A percentile compares a stretch with the other conserved stretches of the same genome.
These are phyloP conservation scores for Calephelis virginiensis DNA, from an alignment of 1,140 invertebrate genomes.

Conservation along the genomic window DNA sequence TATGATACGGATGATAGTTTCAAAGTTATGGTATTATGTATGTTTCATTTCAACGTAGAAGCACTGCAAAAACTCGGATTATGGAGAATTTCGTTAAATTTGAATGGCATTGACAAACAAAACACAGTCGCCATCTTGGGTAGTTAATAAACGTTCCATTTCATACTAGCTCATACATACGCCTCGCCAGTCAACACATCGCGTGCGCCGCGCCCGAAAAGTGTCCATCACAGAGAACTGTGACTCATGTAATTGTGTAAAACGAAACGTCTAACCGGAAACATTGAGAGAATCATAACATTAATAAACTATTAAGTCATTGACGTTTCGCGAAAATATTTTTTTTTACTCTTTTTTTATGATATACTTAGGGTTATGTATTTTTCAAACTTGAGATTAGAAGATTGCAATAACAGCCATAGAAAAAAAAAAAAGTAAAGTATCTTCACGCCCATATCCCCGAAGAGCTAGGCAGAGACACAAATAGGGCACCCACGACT, in stretches of 20 bases:
- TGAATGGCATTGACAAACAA: constrained; percentile 2
- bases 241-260: constrained; percentile 16
- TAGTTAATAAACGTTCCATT: constrained; percentile 4
- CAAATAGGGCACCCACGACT: too few species aligned
- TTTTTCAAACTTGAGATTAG: constrained; percentile 16
- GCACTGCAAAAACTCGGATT: constrained; percentile 10
- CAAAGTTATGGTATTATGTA: too few species aligned
- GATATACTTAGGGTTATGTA: not conserved
- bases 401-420: constrained; percentile 10
- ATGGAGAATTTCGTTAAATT: constrained; percentile 1
- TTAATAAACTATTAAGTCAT: not conserved
- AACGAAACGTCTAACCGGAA: constrained; percentile 8
- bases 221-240: not conserved
- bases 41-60: too few species aligned
- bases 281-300: constrained; percentile 9
- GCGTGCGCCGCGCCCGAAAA: constrained; percentile 4
- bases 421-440: too few species aligned
- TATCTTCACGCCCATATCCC: too few species aligned
- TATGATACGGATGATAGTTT: too few species aligned
- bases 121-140: constrained; percentile 17
- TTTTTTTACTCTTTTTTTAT: not conserved
- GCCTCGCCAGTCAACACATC: constrained; percentile 15
- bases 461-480: too few species aligned
- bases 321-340: not conserved
- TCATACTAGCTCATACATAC: not conserved